Evolutionary conservation across 1,140 invertebrate species (phyloP).

Genomic region (Harlomillsia oculata): DNA sequence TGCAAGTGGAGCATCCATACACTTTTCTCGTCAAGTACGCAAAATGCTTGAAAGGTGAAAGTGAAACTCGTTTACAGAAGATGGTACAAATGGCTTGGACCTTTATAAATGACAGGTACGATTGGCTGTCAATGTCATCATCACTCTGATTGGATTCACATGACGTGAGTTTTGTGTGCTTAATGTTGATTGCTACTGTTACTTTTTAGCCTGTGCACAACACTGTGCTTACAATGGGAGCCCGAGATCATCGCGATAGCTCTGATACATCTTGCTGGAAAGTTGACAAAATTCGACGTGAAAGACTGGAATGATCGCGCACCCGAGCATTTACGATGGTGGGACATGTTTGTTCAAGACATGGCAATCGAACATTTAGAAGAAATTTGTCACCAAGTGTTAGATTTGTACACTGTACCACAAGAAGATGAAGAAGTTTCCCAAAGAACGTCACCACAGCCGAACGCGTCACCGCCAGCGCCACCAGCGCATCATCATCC

Average conservation of each 20-base stretch:
- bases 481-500: no score
- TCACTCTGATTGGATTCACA: slow-evolving; percentile 3
- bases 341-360: slow-evolving; percentile 95
- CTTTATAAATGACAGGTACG: slow-evolving; percentile 94
- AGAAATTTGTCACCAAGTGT: slow-evolving; percentile 83
- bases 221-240: slow-evolving; percentile 95
- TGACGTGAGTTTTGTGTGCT: neutral
- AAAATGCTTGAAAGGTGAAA: slow-evolving; percentile 92
- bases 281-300: slow-evolving; percentile 90
- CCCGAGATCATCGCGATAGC: slow-evolving; percentile 98
- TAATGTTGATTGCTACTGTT: slow-evolving; percentile 7
- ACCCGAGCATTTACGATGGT: slow-evolving; percentile 80
- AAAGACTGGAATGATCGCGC: slow-evolving; percentile 79
- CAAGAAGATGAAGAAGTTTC: no score
- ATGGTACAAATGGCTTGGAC: slow-evolving; percentile 99
- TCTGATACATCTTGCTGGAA: slow-evolving; percentile 91
- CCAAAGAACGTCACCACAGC: slow-evolving; percentile 50
- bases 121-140: no score
- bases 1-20: slow-evolving; percentile 97
- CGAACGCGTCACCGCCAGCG: slow-evolving; percentile 54
- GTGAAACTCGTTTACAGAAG: slow-evolving; percentile 82
- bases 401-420: slow-evolving; percentile 83
- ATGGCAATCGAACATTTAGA: slow-evolving; percentile 91
- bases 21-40: slow-evolving; percentile 89
- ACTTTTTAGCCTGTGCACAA: slow-evolving; percentile 76